Evolutionary conservation across 2,888 invertebrate species (phyloP), one percentile per base, ranked within the genome.

Genomic region (Netelia inedita): DNA sequence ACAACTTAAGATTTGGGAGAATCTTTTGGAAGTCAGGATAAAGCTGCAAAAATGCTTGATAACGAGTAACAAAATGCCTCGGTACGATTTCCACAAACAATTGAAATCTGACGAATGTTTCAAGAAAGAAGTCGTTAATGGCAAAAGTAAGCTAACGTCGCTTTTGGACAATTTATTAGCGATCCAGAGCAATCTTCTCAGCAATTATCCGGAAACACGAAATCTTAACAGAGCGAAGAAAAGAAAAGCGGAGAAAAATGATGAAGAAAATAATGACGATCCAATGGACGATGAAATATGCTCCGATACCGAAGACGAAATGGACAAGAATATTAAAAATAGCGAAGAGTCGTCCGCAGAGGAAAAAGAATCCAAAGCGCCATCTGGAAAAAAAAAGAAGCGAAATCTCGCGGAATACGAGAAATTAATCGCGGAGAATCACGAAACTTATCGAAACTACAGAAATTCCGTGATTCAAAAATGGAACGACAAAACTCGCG

Each of bases 401-500:
- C 95, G 94, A 55, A 96, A 95, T 92, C 89, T 96, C 5, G 92
- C 93, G 61, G 95, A 96, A 19, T 96, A 95, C 91, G 95, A 96
- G 88, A 92, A 93, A 66, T 94, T 95, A 85, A 93, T 97, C 46
- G 91, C 94, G 9, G 94, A 94, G 9, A 94, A 95, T 59, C 96
- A 97, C 90, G 94, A 95, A 87, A 93, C 94, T 2, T 97, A 97
- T 87, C 95, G 94, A 87, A 91, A 95, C 8, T 97, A 96, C 90
- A 96, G 98, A 92, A 96, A 98, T 91, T 94, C 95, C 0, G 96
- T 97, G 9, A 96, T 99, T 83, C 96, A 98, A 89, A 98, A 98
- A 93, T 99, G 99, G 99, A 97, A 98, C 94, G 98, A 98, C 85
- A 98, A 98, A 94, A 99, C 98, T 0, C 95, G 97, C 87, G 94